Conservation (phyloP, 2,797 vertebrate genomes). For the Avahi laniger region DNA sequence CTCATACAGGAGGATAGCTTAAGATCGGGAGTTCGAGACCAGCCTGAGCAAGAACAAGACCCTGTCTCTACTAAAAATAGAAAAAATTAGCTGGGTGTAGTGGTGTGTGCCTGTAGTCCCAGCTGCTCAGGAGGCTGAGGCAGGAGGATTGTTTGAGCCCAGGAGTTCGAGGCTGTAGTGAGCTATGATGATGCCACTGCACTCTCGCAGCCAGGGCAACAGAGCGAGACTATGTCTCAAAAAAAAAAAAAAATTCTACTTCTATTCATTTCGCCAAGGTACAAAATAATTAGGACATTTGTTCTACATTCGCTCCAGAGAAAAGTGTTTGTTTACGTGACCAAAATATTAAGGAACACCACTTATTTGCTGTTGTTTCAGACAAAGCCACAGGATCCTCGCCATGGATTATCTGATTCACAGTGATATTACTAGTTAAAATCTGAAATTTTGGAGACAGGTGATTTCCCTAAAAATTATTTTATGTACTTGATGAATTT, state of each 20-base stretch:
- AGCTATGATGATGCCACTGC: no score
- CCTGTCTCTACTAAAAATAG: background rate
- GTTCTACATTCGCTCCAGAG: background rate
- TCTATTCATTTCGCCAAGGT: background rate
- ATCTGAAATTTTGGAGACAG: background rate
- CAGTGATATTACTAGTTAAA: background rate
- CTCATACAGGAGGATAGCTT: background rate
- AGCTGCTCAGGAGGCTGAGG: background rate
- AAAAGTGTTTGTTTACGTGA: background rate
- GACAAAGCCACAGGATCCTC: background rate
- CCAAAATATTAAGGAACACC: background rate
- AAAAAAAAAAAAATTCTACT: background rate
- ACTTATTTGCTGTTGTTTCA: background rate
- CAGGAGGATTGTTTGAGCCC: background rate
- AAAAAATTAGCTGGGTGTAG: background rate
- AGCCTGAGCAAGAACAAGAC: background rate
- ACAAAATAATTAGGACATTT: background rate
- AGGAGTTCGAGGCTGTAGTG: no score
- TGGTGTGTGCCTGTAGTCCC: background rate
- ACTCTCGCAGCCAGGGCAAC: no score
- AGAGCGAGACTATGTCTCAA: no score
- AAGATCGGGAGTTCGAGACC: background rate
- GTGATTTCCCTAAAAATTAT: background rate
- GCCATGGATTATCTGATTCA: background rate
- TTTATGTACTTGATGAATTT: background rate